Conservation (phyloP, 2,113 vertebrate genomes). For the Peucedramus taeniatus region DNA sequence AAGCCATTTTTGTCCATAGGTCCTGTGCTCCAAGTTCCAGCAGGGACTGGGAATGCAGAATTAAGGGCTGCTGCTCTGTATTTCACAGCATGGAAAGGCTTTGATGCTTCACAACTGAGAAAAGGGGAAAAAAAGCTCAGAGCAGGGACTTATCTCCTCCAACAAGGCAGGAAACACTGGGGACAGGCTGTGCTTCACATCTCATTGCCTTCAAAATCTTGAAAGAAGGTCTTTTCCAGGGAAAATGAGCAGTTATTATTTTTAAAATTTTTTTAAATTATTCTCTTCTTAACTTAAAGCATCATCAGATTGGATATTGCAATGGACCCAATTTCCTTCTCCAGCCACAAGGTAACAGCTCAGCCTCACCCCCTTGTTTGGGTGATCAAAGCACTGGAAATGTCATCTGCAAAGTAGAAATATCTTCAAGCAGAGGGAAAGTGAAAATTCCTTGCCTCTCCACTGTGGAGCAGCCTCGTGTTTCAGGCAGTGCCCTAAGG, state of each 20-base stretch:
- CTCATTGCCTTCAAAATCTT: not conserved
- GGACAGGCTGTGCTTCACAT: not conserved
- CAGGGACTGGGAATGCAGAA: not conserved
- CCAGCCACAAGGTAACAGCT: not conserved
- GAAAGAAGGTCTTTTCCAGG: not conserved
- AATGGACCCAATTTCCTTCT: not conserved
- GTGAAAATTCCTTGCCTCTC: not conserved
- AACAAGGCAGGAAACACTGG: not conserved
- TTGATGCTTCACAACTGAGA: not conserved
- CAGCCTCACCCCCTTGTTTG: not conserved
- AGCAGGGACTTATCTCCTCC: not conserved
- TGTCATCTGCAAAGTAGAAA: not conserved
- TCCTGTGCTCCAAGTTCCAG: not conserved
- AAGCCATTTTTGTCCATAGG: not conserved
- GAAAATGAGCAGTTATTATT: not conserved
- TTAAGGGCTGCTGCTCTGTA: not conserved
- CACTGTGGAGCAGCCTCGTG: not conserved
- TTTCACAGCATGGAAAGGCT: not conserved
- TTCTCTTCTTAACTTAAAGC: not conserved
- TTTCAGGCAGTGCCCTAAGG: not conserved
- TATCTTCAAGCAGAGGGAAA: not conserved
- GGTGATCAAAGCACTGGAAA: not conserved
- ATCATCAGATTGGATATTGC: not conserved
- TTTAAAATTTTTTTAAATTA: not conserved
- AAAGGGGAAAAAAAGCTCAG: rapidly evolving